Evolutionary conservation across 53 echinoderm and acorn worm species (phyloP), one percentile per base, ranked within the genome.

Genomic region (Glandiceps talaboti): DNA sequence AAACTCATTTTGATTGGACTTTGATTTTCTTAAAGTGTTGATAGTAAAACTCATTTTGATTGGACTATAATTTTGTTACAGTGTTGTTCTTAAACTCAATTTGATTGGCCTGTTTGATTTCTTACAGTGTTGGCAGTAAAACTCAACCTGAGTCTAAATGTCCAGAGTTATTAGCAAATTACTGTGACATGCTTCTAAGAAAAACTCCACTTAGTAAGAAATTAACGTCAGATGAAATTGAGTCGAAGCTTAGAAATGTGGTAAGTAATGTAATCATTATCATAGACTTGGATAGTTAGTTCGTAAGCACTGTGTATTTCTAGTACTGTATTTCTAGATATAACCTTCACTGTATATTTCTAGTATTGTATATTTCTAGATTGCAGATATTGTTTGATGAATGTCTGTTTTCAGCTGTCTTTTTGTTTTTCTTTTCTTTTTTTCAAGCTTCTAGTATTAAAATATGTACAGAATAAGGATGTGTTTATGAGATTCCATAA

Each of bases 401-500:
- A n/a, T n/a, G n/a, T n/a, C n/a, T n/a, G n/a, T n/a, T n/a, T n/a
- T n/a, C n/a, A n/a, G n/a, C n/a, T n/a, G n/a, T n/a, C n/a, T n/a
- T n/a, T n/a, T n/a, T n/a, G n/a, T n/a, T n/a, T 45, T 20, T 12
- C 64, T 45, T 26, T 32, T 76, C 30, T 32, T 27, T 83, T n/a
- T 29, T 73, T 12, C 6, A 6, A 96, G 97, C 89, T 96, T 32
- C 82, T 96, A 86, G 97, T 96, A 73, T 82, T 96, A 76, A 96
- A 96, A 77, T 96, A 96, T 83, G 97, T 96, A 10, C 90, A 90
- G 80, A 96, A 96, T 87, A 96, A 96, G 81, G 97, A 96, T 76
- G 97, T 96, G 27, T 96, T 96, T 31, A 96, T 96, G 97, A 77
- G 97, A 33, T 96, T 90, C 74, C 97, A 96, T 89, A 96, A 96